A percentile compares a stretch with the other conserved stretches of the same genome.
Evolutionary conservation across 2,797 vertebrate genomes (phyloP).

Genomic region (Sebastes hubbsi): DNA sequence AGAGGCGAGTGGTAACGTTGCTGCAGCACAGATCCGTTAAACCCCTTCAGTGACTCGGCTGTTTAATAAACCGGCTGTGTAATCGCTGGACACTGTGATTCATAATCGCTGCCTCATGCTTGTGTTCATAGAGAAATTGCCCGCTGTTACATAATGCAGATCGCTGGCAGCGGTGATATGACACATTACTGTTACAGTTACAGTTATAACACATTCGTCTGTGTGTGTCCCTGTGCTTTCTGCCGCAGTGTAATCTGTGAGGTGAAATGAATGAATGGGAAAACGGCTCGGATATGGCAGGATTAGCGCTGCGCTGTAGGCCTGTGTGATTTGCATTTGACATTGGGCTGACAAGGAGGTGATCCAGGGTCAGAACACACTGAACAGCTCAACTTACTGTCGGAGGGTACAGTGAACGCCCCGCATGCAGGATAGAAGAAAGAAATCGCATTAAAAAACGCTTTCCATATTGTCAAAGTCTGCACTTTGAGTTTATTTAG

Average conservation of each 20-base stretch:
- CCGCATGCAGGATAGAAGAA: background rate
- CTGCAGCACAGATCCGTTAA: conserved; percentile 7
- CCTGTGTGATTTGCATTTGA: conserved; percentile 69
- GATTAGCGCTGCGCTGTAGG: conserved; percentile 59
- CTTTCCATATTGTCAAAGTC: conserved; percentile 21
- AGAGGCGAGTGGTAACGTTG: background rate
- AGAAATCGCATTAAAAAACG: conserved; percentile 10
- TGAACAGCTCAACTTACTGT: conserved; percentile 57
- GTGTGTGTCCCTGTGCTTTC: conserved; percentile 20
- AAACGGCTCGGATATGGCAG: conserved; percentile 56
- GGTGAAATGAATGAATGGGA: conserved; percentile 56
- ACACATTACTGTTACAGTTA: conserved; percentile 46
- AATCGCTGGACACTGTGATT: conserved; percentile 35
- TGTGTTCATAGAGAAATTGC: conserved; percentile 44
- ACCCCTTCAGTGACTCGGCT: conserved; percentile 31
- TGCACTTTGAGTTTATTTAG: background rate
- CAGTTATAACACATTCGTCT: conserved; percentile 33
- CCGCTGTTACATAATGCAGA: conserved; percentile 50
- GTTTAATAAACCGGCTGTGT: conserved; percentile 44
- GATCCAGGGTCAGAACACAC: conserved; percentile 62
- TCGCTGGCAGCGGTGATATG: conserved; percentile 37
- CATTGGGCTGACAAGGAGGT: conserved; percentile 65
- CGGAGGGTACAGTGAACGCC: background rate
- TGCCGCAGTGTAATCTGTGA: conserved; percentile 58
- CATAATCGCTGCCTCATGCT: conserved; percentile 62